Conservation (phyloP, 2,888 invertebrate species). For the Harpalus rubripes region DNA sequence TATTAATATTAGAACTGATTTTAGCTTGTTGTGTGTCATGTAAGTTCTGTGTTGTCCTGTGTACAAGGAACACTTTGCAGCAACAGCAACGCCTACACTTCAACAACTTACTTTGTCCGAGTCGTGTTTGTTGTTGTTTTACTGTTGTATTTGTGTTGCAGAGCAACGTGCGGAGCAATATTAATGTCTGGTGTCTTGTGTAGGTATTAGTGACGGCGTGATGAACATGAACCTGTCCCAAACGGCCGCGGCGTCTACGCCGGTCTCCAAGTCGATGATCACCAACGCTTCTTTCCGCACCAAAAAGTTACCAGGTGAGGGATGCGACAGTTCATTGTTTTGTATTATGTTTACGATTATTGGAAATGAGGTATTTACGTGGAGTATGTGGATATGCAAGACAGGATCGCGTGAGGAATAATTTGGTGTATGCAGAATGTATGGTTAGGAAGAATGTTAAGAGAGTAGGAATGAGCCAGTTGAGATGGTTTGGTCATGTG, state of each 20-base stretch:
- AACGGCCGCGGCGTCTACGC: constrained; percentile 86
- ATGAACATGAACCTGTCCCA: constrained; percentile 90
- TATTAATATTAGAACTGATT: constrained; percentile 59
- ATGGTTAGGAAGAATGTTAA: too few species aligned
- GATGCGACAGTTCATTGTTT: not conserved
- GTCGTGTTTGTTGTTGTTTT: constrained; percentile 2
- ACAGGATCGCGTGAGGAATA: too few species aligned
- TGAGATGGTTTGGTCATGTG: too few species aligned
- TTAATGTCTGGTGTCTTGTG: constrained; percentile 75
- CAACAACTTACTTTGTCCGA: constrained; percentile 12
- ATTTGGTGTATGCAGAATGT: too few species aligned
- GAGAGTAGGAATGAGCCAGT: too few species aligned
- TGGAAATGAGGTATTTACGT: too few species aligned
- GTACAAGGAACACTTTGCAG: constrained; percentile 3
- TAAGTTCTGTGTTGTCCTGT: constrained; percentile 62
- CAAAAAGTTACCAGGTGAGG: constrained; percentile 93
- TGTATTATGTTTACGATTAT: too few species aligned
- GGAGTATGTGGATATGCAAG: too few species aligned
- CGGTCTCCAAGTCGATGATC: constrained; percentile 95
- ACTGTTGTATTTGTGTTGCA: too few species aligned
- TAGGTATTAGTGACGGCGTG: constrained; percentile 85
- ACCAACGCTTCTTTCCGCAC: constrained; percentile 99
- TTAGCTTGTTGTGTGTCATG: constrained; percentile 56
- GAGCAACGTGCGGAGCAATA: constrained; percentile 1
- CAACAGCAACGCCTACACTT: not conserved